These are phyloP conservation scores for Drosophila atroscutellata DNA, from an alignment of 2,888 invertebrate species.

Conservation along the genomic window DNA sequence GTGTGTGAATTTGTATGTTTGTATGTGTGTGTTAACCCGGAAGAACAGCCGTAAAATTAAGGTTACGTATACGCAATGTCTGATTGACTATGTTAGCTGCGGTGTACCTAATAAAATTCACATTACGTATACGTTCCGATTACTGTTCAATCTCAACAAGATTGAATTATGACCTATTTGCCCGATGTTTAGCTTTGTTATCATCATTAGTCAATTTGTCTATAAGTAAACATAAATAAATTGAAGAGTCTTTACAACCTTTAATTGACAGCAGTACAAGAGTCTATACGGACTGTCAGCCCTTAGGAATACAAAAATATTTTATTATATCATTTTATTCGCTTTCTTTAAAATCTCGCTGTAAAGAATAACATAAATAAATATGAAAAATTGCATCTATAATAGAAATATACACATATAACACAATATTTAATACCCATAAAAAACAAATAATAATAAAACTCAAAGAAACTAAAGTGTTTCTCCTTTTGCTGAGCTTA, in stretches of 20 bases:
- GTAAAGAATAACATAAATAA: not conserved
- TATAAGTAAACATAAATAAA: not conserved
- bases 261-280: not conserved
- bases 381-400: not conserved
- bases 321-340: not conserved
- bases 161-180: not conserved
- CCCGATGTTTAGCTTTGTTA: not conserved
- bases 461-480: not conserved
- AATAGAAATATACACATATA: not conserved
- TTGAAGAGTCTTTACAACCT: not conserved
- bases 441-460: not conserved
- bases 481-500: conserved; percentile 24
- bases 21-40: conserved; percentile 54
- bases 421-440: not conserved
- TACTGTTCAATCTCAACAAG: not conserved
- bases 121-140: not conserved
- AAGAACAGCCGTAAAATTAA: conserved; percentile 40
- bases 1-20: not conserved
- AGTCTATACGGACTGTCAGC: too few relatives aligned
- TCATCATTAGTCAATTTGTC: not conserved
- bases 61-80: conserved; percentile 59
- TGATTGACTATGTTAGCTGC: conserved; percentile 1
- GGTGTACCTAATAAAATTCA: not conserved
- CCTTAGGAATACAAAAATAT: not conserved
- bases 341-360: not conserved